These are phyloP conservation scores for Anneissia japonica DNA, from an alignment of 35 echinoderm and acorn worm species.

Conservation along the genomic window DNA sequence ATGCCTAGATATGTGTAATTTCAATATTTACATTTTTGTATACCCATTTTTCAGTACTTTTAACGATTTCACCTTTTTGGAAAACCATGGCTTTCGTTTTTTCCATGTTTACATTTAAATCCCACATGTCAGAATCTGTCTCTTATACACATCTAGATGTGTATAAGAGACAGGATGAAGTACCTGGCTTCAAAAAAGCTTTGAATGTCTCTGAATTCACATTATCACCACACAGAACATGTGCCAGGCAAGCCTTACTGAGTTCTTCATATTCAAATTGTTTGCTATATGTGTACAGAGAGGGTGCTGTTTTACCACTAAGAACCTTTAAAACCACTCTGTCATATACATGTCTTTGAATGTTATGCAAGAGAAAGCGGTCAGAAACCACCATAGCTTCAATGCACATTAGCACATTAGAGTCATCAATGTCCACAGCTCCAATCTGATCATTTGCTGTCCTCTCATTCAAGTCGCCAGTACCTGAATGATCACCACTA, in stretches of 20 bases:
- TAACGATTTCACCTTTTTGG: too few relatives aligned
- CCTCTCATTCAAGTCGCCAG: too few relatives aligned
- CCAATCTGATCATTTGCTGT: too few relatives aligned
- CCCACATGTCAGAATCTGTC: too few relatives aligned
- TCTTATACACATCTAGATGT: too few relatives aligned
- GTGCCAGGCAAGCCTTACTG: not conserved
- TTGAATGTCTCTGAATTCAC: not conserved
- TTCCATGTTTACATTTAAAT: too few relatives aligned
- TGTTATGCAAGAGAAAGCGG: not conserved
- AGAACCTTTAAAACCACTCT: not conserved
- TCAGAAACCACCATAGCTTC: not conserved
- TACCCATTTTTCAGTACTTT: too few relatives aligned
- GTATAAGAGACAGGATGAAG: too few relatives aligned
- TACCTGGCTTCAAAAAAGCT: not conserved
- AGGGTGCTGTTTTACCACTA: not conserved
- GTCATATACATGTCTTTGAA: not conserved
- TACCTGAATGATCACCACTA: too few relatives aligned
- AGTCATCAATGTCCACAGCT: not conserved
- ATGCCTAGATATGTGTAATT: too few relatives aligned
- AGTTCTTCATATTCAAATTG: not conserved
- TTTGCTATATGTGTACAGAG: not conserved
- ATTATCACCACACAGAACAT: not conserved
- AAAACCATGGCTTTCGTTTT: too few relatives aligned
- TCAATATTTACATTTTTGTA: too few relatives aligned
- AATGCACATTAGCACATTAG: not conserved